Percentiles rank a stretch among this genome's conserved stretches.
Evolutionary conservation across 2,113 vertebrate species (phyloP).

Genomic region (Melozone crissalis): DNA sequence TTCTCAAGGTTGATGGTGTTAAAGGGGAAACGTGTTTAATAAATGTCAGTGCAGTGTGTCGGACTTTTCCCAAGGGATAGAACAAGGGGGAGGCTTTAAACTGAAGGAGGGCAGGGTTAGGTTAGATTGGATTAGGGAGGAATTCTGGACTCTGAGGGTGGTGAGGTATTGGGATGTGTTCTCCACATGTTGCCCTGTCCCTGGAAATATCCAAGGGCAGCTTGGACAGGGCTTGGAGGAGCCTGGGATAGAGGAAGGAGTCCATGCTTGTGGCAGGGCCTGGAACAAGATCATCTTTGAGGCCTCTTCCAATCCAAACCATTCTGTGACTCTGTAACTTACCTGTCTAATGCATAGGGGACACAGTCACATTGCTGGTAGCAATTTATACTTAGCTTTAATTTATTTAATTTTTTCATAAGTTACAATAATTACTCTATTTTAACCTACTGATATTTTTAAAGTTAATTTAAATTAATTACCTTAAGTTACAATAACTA

Average conservation of each 20-base stretch:
- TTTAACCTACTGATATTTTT: background rate
- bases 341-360: background rate
- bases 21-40: background rate
- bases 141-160: background rate
- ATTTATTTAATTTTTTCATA: background rate
- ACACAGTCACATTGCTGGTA: background rate
- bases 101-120: background rate
- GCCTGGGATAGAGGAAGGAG: accelerated
- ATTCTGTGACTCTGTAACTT: background rate
- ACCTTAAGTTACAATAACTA: background rate
- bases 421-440: background rate
- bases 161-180: too few relatives aligned
- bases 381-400: background rate
- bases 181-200: background rate
- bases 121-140: background rate
- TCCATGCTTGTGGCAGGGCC: background rate
- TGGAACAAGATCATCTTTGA: background rate
- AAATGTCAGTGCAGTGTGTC: background rate
- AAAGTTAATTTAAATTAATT: background rate
- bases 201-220: background rate
- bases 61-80: background rate
- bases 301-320: background rate
- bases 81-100: background rate
- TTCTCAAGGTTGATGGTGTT: background rate
- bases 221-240: background rate